A percentile compares a stretch with the other conserved stretches of the same genome.
These are phyloP conservation scores for Aleiodes leptofemur DNA, from an alignment of 2,888 invertebrate genomes.

Conservation along the genomic window DNA sequence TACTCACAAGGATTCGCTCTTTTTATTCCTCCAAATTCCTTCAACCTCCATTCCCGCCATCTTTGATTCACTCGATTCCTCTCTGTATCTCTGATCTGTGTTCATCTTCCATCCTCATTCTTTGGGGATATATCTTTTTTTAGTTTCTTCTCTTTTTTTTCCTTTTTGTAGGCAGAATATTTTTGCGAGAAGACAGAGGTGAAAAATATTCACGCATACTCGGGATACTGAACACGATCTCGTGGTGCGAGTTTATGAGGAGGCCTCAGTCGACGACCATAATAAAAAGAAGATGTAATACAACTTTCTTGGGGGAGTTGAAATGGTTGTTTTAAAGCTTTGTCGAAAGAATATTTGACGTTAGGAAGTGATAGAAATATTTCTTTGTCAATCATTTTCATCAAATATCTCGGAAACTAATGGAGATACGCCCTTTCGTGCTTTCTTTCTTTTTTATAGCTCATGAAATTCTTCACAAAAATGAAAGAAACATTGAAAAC, in stretches of 20 bases:
- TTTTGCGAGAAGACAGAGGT: conserved; percentile 51
- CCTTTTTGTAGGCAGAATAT: background rate
- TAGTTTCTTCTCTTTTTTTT: background rate
- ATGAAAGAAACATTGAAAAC: too few relatives aligned
- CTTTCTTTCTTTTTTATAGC: too few relatives aligned
- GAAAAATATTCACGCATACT: conserved; percentile 66
- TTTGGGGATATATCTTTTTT: background rate
- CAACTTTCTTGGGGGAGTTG: conserved; percentile 47
- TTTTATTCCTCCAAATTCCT: conserved; percentile 16
- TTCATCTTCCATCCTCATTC: conserved; percentile 7
- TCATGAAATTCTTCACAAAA: too few relatives aligned
- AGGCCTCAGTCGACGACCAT: conserved; percentile 50
- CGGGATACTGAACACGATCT: conserved; percentile 64
- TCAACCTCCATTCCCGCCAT: conserved; percentile 7
- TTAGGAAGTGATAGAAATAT: too few relatives aligned
- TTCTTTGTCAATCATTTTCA: too few relatives aligned
- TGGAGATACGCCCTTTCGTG: too few relatives aligned
- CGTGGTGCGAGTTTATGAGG: conserved; percentile 64
- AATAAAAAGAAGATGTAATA: conserved; percentile 59
- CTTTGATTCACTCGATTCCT: conserved; percentile 6
- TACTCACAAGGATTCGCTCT: conserved; percentile 40
- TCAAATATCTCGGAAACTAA: too few relatives aligned
- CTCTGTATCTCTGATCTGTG: background rate
- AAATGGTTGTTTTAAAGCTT: too few relatives aligned
- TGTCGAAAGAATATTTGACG: too few relatives aligned